Evolutionary conservation across 2,797 vertebrate species (phyloP).

Genomic region (Acanthurus leucopareius): DNA sequence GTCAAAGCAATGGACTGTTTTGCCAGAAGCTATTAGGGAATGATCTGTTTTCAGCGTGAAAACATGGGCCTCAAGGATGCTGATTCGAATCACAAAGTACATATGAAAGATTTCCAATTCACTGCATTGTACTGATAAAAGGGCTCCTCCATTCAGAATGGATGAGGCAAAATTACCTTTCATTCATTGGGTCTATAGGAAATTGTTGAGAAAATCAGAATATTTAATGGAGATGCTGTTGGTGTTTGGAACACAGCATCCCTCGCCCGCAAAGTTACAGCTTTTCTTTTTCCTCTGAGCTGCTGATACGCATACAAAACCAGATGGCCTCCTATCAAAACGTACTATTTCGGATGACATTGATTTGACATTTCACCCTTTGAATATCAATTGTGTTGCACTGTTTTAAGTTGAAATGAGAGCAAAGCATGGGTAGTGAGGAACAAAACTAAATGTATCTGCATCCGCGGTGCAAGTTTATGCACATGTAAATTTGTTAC

Average conservation of each 20-base stretch:
- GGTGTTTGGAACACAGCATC: constrained; percentile 23
- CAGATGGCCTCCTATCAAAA: constrained; percentile 6
- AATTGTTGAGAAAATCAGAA: constrained; percentile 52
- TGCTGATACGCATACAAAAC: constrained; percentile 17
- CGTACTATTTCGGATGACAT: constrained; percentile 6
- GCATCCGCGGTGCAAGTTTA: background rate
- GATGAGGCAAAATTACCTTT: constrained; percentile 48
- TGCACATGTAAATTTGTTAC: constrained; percentile 35
- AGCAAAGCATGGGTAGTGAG: constrained; percentile 9
- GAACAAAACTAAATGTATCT: constrained; percentile 30
- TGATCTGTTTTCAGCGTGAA: constrained; percentile 62
- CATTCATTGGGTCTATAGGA: constrained; percentile 36
- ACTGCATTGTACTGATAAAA: constrained; percentile 36
- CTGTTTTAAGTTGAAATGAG: constrained; percentile 41
- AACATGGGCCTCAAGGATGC: constrained; percentile 55
- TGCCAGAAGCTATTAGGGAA: constrained; percentile 65
- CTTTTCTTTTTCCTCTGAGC: constrained; percentile 4
- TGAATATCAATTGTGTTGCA: constrained; percentile 30
- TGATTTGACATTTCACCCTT: constrained; percentile 56
- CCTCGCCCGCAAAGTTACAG: background rate
- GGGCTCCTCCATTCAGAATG: constrained; percentile 28
- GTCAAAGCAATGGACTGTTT: constrained; percentile 64
- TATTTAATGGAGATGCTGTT: constrained; percentile 36
- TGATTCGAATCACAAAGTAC: constrained; percentile 61
- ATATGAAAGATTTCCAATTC: constrained; percentile 57